Evolutionary conservation across 2,797 vertebrate genomes (phyloP).

Genomic region (Coluber constrictor): DNA sequence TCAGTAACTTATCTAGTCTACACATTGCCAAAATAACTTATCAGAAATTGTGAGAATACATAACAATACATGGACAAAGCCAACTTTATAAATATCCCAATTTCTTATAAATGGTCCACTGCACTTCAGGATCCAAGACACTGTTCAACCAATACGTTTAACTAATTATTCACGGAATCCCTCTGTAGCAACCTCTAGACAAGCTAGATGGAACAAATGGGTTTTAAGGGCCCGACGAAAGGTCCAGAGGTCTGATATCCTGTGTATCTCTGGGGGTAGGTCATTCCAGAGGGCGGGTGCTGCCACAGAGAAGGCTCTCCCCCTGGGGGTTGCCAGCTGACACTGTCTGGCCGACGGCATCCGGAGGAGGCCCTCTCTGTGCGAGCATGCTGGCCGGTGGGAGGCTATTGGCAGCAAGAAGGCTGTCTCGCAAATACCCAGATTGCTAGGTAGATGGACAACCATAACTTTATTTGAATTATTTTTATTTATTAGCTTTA

Average conservation of each 20-base stretch:
- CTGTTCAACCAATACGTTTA: neutral
- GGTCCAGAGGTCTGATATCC: too few relatives aligned
- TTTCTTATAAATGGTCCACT: neutral
- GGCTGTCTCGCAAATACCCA: too few relatives aligned
- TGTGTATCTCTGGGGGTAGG: too few relatives aligned
- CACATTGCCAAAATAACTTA: neutral
- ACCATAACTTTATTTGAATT: neutral
- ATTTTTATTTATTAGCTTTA: neutral
- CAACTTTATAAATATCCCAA: neutral
- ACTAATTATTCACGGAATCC: neutral
- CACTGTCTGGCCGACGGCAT: too few relatives aligned
- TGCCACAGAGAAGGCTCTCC: too few relatives aligned
- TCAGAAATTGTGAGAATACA: neutral
- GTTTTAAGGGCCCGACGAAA: too few relatives aligned
- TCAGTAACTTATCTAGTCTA: neutral
- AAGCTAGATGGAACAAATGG: neutral
- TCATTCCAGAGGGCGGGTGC: too few relatives aligned
- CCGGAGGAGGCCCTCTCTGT: too few relatives aligned
- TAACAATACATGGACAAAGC: neutral
- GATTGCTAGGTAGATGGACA: neutral
- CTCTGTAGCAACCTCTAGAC: neutral
- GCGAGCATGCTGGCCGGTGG: too few relatives aligned
- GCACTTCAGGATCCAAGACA: neutral
- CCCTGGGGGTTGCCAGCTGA: too few relatives aligned
- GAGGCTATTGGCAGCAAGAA: too few relatives aligned